phyloP scores from a whole-genome alignment of 2,113 vertebrate genomes.

The Clarias macrocephalus region DNA sequence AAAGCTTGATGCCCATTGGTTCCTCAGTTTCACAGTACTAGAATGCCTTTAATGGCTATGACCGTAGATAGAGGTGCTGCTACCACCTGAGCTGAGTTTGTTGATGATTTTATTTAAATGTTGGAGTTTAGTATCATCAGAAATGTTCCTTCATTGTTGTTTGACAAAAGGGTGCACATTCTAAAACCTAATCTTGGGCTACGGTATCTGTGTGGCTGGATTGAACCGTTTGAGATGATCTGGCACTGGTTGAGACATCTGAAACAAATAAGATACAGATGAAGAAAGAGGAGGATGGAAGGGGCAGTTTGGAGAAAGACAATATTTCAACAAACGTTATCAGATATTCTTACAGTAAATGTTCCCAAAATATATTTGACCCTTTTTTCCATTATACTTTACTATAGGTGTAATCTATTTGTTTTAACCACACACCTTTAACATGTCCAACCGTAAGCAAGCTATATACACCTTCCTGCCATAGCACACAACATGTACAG shows the following conservation, averaged over 20 bases:
- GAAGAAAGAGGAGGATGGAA: not conserved
- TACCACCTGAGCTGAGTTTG: constrained; percentile 1
- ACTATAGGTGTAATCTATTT: not conserved
- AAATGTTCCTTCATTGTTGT: not conserved
- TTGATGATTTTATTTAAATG: not conserved
- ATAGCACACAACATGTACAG: too few relatives aligned
- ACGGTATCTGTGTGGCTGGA: constrained; percentile 37
- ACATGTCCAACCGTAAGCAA: not conserved
- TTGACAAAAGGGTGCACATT: constrained; percentile 13
- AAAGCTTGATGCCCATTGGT: not conserved
- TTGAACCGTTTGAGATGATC: constrained; percentile 28
- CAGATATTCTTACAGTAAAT: not conserved
- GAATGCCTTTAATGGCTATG: not conserved
- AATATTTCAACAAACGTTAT: not conserved
- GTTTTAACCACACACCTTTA: not conserved
- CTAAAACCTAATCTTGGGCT: constrained; percentile 8
- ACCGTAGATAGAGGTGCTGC: not conserved
- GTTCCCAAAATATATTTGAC: not conserved
- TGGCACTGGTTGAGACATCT: not conserved
- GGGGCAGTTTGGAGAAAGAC: not conserved
- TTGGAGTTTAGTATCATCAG: not conserved
- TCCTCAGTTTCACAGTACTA: not conserved
- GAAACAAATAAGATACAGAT: not conserved
- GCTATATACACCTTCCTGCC: not conserved
- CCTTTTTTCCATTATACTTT: not conserved